Percentiles rank a stretch among this genome's conserved stretches.
Conservation (phyloP, 1,140 invertebrate species). For the Phymorhynchus buccinoides region DNA sequence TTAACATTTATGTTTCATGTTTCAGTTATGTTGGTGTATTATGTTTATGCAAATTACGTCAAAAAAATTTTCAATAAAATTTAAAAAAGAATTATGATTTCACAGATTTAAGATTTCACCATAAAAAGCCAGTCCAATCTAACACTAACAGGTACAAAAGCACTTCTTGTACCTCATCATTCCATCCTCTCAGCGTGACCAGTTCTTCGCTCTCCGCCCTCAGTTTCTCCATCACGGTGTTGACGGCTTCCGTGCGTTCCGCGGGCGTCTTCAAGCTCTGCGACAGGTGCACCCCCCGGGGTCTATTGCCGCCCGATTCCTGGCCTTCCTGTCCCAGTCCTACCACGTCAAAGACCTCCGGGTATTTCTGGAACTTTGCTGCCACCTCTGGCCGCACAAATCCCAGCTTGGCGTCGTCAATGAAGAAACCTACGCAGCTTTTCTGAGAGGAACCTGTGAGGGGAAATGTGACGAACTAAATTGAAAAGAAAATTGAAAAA, state of each 20-base stretch:
- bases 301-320: constrained; percentile 49
- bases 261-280: constrained; percentile 84
- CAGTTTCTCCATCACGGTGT: constrained; percentile 84
- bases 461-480: constrained; percentile 30
- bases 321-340: too few species aligned
- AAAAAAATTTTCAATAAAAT: too few species aligned
- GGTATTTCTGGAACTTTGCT: constrained; percentile 82
- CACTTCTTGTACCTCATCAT: constrained; percentile 93
- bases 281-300: constrained; percentile 37
- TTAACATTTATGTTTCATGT: too few species aligned
- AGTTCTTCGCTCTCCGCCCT: constrained; percentile 78
- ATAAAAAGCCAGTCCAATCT: too few species aligned
- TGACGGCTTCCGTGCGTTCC: constrained; percentile 85
- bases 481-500: background rate
- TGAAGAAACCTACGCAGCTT: constrained; percentile 84
- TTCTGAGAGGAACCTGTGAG: constrained; percentile 51
- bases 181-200: constrained; percentile 87
- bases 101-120: too few species aligned
- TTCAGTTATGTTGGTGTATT: too few species aligned
- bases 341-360: constrained; percentile 82
- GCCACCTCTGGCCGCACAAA: constrained; percentile 87
- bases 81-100: too few species aligned
- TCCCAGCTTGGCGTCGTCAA: constrained; percentile 90
- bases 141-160: too few species aligned
- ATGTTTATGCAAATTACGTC: too few species aligned